phyloP scores from a whole-genome alignment of 2,113 vertebrate genomes.

The Istiophorus platypterus region DNA sequence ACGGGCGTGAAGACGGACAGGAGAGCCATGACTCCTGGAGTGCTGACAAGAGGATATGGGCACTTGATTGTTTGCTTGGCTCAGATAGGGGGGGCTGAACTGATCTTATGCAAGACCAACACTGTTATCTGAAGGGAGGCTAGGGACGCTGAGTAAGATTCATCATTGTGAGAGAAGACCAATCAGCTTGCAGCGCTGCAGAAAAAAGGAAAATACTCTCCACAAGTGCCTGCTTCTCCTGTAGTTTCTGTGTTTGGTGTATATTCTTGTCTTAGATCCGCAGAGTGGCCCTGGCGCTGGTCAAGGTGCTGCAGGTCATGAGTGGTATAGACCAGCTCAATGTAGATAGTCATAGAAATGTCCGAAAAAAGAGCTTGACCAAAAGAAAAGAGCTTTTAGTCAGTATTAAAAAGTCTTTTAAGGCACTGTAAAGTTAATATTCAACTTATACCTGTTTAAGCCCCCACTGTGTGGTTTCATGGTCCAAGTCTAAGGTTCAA shows the following conservation, averaged over 20 bases:
- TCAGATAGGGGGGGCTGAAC: background rate
- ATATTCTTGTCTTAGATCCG: background rate
- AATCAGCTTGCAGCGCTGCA: background rate
- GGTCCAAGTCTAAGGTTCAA: background rate
- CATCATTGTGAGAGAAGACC: background rate
- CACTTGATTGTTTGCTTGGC: background rate
- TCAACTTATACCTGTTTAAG: constrained; percentile 9
- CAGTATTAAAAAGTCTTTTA: constrained; percentile 20
- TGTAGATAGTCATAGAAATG: no score
- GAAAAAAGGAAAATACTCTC: background rate
- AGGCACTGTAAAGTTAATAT: constrained; percentile 23
- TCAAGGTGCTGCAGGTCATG: background rate
- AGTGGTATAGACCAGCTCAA: no score
- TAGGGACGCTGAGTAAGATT: constrained; percentile 20
- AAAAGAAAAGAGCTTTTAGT: background rate
- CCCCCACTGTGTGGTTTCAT: background rate
- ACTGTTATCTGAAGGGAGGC: background rate
- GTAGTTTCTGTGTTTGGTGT: background rate
- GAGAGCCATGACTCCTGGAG: constrained; percentile 80
- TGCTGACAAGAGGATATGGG: background rate
- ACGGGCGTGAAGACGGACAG: constrained; percentile 88
- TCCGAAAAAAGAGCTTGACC: no score
- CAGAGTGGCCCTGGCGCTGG: background rate
- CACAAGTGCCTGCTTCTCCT: background rate
- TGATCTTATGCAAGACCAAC: background rate